These are phyloP conservation scores for Caenorhabditis sp. DNA, from an alignment of 2,888 invertebrate genomes.

Conservation along the genomic window DNA sequence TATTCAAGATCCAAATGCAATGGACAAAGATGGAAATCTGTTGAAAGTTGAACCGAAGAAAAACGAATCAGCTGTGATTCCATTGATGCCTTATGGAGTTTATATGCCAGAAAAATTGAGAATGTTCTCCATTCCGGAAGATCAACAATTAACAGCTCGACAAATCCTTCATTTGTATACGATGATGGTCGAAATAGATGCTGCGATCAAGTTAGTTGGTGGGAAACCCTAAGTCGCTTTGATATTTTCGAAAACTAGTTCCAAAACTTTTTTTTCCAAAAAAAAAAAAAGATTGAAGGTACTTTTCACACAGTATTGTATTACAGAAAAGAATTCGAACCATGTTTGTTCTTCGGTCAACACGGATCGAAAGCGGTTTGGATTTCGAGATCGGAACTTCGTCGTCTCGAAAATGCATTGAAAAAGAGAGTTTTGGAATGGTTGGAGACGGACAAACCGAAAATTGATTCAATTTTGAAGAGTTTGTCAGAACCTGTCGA, in stretches of 20 bases:
- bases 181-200: slow-evolving; percentile 63
- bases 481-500: slow-evolving; percentile 47
- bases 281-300: neutral
- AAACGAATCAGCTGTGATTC: slow-evolving; percentile 20
- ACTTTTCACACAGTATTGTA: neutral
- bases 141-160: slow-evolving; percentile 66
- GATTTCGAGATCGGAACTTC: slow-evolving; percentile 60
- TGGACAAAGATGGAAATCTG: slow-evolving; percentile 1
- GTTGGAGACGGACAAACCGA: slow-evolving; percentile 62
- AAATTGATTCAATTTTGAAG: slow-evolving; percentile 49
- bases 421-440: slow-evolving; percentile 66
- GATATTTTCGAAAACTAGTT: too few species aligned
- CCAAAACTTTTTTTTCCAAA: slow-evolving; percentile 2
- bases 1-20: slow-evolving; percentile 48
- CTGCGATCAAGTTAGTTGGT: slow-evolving; percentile 56
- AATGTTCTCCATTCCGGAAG: slow-evolving; percentile 69
- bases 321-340: slow-evolving; percentile 62
- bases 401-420: slow-evolving; percentile 59
- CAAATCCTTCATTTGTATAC: slow-evolving; percentile 66
- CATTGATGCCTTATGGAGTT: slow-evolving; percentile 67
- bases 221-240: too few species aligned
- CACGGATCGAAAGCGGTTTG: slow-evolving; percentile 53
- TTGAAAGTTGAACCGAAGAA: neutral
- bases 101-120: slow-evolving; percentile 68
- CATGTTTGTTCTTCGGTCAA: slow-evolving; percentile 61